Conservation (phyloP, 2,113 vertebrate genomes). For the Brachirus orientalis region DNA sequence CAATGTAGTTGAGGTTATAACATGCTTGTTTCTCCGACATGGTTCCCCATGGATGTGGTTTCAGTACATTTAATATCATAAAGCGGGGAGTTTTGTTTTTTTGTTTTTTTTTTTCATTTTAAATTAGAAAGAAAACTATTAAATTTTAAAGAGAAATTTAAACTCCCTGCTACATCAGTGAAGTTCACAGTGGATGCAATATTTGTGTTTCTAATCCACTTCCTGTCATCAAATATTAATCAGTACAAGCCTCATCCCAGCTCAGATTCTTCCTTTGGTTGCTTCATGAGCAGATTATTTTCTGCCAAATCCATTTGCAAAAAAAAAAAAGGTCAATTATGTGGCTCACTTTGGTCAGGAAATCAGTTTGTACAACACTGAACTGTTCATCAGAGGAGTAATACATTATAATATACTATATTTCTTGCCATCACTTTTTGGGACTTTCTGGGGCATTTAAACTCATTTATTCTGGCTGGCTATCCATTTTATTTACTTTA, state of each 20-base stretch:
- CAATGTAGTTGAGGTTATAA: background rate
- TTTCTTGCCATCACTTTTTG: too few relatives aligned
- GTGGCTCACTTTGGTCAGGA: background rate
- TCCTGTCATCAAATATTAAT: conserved; percentile 50
- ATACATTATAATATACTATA: too few relatives aligned
- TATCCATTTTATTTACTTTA: too few relatives aligned
- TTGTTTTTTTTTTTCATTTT: background rate
- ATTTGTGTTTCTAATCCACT: conserved; percentile 3
- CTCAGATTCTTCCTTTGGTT: conserved; percentile 4
- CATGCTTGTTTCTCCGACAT: too few relatives aligned
- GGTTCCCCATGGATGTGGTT: too few relatives aligned
- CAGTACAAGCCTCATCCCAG: conserved; percentile 16
- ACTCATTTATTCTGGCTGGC: too few relatives aligned
- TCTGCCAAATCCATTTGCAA: conserved; percentile 8
- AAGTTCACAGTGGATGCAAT: conserved; percentile 7
- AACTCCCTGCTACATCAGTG: background rate
- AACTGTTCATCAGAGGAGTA: too few relatives aligned
- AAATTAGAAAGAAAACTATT: background rate
- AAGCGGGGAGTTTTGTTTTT: background rate
- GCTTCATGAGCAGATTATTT: conserved; percentile 18
- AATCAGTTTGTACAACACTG: background rate
- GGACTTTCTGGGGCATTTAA: too few relatives aligned
- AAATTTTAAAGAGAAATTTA: background rate
- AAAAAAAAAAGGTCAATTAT: conserved; percentile 7
- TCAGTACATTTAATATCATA: background rate